phyloP scores from a whole-genome alignment of 2,797 vertebrate species.

The Tapirus indicus region DNA sequence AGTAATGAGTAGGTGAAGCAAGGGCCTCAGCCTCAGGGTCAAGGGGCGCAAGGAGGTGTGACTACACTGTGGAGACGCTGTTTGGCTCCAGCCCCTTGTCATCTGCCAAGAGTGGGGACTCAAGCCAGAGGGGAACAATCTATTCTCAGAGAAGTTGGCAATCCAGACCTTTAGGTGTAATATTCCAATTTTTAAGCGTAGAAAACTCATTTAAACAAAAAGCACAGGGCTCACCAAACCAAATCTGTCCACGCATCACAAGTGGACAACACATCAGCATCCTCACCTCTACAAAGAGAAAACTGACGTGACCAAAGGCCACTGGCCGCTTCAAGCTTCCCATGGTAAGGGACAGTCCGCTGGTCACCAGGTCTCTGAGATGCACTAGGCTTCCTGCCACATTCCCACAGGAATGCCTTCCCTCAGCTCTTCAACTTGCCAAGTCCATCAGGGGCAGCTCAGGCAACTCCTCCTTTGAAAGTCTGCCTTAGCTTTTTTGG shows the following conservation, averaged over 20 bases:
- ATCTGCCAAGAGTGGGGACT: neutral
- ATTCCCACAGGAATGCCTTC: neutral
- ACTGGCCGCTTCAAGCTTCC: neutral
- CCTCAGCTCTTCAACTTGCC: neutral
- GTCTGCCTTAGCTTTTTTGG: neutral
- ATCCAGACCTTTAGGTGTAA: neutral
- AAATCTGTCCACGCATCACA: neutral
- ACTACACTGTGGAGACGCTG: neutral
- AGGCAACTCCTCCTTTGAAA: neutral
- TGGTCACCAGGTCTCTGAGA: neutral
- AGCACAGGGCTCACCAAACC: neutral
- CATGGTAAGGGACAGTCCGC: neutral
- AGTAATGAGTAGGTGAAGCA: neutral
- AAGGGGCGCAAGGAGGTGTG: neutral
- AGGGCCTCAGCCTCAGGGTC: neutral
- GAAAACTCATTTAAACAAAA: slow-evolving; percentile 31
- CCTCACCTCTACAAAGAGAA: neutral
- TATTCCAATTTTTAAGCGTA: slow-evolving; percentile 13
- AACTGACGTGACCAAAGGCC: neutral
- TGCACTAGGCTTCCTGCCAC: neutral
- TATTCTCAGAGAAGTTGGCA: neutral
- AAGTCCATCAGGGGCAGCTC: neutral
- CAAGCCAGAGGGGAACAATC: neutral
- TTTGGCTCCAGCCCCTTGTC: neutral
- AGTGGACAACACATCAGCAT: neutral